Percentiles rank a stretch among this genome's conserved stretches.
These are phyloP conservation scores for Orgyia antiqua DNA, from an alignment of 2,888 invertebrate species.

Conservation along the genomic window DNA sequence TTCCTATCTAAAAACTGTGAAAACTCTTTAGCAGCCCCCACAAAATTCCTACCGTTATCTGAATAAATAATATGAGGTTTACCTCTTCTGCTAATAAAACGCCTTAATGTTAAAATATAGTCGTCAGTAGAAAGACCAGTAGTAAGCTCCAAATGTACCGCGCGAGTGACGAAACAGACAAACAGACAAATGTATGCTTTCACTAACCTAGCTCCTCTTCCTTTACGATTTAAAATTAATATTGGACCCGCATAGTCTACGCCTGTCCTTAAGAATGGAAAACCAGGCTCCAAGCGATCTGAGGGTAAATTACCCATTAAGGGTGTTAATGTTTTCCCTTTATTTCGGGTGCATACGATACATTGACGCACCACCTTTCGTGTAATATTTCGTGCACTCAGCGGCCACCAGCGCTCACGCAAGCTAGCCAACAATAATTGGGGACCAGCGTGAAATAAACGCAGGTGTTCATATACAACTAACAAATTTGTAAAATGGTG, in stretches of 20 bases:
- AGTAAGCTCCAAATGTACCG: slow-evolving; percentile 1
- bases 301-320: slow-evolving; percentile 1
- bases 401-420: slow-evolving; percentile 2
- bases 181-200: slow-evolving; percentile 2
- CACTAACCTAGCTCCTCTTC: too few relatives aligned
- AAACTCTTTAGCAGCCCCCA: too few relatives aligned
- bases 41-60: too few relatives aligned
- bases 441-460: slow-evolving; percentile 2
- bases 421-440: neutral
- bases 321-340: neutral
- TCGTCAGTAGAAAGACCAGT: neutral
- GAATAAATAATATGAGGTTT: too few relatives aligned
- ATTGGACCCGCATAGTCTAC: slow-evolving; percentile 1
- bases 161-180: too few relatives aligned
- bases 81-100: slow-evolving; percentile 1
- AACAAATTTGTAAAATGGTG: slow-evolving; percentile 3
- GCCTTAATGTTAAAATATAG: neutral
- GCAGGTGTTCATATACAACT: slow-evolving; percentile 2
- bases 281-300: neutral
- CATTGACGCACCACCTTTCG: neutral
- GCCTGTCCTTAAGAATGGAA: neutral
- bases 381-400: neutral
- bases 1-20: too few relatives aligned
- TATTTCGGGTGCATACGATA: neutral
- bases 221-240: neutral